Evolutionary conservation across 2,888 invertebrate genomes (phyloP).

Genomic region (Himalopsyche anomala): DNA sequence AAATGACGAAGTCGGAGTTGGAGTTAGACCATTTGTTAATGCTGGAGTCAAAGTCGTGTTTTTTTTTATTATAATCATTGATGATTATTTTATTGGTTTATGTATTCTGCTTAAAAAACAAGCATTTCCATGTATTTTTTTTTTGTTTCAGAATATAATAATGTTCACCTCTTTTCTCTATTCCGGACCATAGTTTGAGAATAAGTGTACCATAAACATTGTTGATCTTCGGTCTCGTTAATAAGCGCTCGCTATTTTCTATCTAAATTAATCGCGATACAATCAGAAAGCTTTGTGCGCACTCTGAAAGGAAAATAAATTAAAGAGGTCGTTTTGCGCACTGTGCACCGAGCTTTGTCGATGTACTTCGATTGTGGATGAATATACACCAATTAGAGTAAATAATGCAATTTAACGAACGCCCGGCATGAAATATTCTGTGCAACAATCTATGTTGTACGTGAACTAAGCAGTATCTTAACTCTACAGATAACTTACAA

Average conservation of each 20-base stretch:
- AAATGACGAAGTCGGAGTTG: too few species aligned
- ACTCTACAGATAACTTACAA: too few species aligned
- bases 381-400: constrained; percentile 40
- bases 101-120: too few species aligned
- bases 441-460: not conserved
- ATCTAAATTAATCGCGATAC: constrained; percentile 37
- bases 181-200: not conserved
- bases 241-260: constrained; percentile 43
- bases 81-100: too few species aligned
- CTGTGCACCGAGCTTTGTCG: not conserved
- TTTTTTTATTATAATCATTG: too few species aligned
- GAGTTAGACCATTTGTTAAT: too few species aligned
- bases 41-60: too few species aligned
- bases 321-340: constrained; percentile 10
- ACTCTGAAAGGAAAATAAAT: constrained; percentile 43
- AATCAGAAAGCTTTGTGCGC: constrained; percentile 42
- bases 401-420: constrained; percentile 41
- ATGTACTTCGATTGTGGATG: constrained; percentile 31
- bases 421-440: not conserved
- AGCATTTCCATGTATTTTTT: too few species aligned
- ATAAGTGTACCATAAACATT: not conserved
- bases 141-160: too few species aligned
- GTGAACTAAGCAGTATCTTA: not conserved
- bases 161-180: not conserved
- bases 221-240: constrained; percentile 39